A percentile compares a stretch with the other conserved stretches of the same genome.
These are phyloP conservation scores for Catotricha subobsoleta DNA, from an alignment of 2,888 invertebrate species.

Conservation along the genomic window DNA sequence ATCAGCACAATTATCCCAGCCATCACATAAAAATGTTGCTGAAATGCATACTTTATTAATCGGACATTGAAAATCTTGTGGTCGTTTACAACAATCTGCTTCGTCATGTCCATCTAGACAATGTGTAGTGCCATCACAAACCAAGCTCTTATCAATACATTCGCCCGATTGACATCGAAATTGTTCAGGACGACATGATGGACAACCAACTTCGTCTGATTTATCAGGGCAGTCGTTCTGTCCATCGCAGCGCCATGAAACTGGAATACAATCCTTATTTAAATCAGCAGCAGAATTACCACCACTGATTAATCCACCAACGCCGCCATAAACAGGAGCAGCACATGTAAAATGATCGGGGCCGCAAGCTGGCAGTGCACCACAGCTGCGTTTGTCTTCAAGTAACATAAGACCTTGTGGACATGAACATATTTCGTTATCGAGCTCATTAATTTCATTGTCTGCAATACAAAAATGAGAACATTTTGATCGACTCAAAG, in stretches of 20 bases:
- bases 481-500: constrained; percentile 41
- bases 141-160: constrained; percentile 41
- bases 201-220: constrained; percentile 59
- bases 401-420: constrained; percentile 48
- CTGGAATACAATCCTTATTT: constrained; percentile 48
- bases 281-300: constrained; percentile 12
- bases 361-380: constrained; percentile 48
- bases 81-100: constrained; percentile 43
- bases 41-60: constrained; percentile 53
- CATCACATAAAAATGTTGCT: constrained; percentile 50
- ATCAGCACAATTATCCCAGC: constrained; percentile 59
- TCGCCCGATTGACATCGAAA: constrained; percentile 38
- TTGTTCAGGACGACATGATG: constrained; percentile 48
- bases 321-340: constrained; percentile 24
- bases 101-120: constrained; percentile 54
- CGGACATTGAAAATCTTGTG: constrained; percentile 50
- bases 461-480: constrained; percentile 50
- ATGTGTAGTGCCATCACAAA: constrained; percentile 42
- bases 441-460: constrained; percentile 30
- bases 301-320: constrained; percentile 19
- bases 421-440: constrained; percentile 54
- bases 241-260: constrained; percentile 52
- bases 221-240: constrained; percentile 68
- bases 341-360: constrained; percentile 54
- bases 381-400: constrained; percentile 45